These are phyloP conservation scores for Phortica variegata DNA, from an alignment of 1,140 invertebrate species.

Conservation along the genomic window DNA sequence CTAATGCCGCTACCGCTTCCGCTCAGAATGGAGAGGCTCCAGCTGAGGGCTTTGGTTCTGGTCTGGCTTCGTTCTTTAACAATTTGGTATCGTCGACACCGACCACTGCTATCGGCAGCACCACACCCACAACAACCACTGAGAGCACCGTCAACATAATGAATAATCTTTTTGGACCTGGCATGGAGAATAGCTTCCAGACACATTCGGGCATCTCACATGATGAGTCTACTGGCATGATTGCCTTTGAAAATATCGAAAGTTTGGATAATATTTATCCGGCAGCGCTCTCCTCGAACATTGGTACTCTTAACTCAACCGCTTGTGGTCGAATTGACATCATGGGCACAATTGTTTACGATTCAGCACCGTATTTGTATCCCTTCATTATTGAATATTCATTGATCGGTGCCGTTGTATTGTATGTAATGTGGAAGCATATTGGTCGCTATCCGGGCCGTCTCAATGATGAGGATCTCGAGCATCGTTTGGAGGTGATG, in stretches of 20 bases:
- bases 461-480: constrained; percentile 79
- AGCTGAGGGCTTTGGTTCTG: no score
- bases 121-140: constrained; percentile 58
- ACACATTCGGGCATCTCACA: constrained; percentile 53
- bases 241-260: constrained; percentile 60
- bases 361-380: constrained; percentile 89
- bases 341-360: constrained; percentile 89
- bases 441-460: constrained; percentile 83
- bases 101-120: constrained; percentile 51
- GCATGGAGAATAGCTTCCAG: constrained; percentile 54
- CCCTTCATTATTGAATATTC: constrained; percentile 98
- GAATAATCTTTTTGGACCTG: constrained; percentile 53
- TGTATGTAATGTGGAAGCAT: constrained; percentile 97
- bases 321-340: constrained; percentile 81
- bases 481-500: constrained; percentile 81
- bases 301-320: constrained; percentile 60
- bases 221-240: constrained; percentile 55
- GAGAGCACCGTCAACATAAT: constrained; percentile 50
- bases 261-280: constrained; percentile 65
- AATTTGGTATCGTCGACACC: constrained; percentile 16
- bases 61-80: constrained; percentile 30
- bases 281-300: constrained; percentile 63
- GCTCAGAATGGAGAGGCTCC: no score
- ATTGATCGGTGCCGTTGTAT: constrained; percentile 92
- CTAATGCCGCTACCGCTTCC: not conserved